phyloP scores from a whole-genome alignment of 2,888 invertebrate species.

The Polymixis flavicincta region DNA sequence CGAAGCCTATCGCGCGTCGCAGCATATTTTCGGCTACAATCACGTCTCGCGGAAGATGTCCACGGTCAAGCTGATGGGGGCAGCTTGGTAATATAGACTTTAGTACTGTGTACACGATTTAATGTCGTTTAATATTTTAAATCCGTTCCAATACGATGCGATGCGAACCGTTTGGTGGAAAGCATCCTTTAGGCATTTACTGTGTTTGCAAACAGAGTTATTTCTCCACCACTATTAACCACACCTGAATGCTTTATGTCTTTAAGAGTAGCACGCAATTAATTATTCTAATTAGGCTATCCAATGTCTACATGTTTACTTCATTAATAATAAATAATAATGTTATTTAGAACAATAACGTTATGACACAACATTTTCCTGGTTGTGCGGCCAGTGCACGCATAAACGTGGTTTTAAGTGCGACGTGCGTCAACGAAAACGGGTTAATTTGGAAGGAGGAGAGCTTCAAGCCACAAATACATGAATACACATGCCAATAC shows the following conservation, averaged over 20 bases:
- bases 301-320: background rate
- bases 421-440: conserved; percentile 32
- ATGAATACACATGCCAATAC: no score
- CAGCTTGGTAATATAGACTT: no score
- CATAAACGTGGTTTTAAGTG: conserved; percentile 11
- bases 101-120: no score
- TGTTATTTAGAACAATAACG: conserved; percentile 31
- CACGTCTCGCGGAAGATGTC: no score
- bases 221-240: conserved; percentile 18
- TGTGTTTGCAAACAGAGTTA: conserved; percentile 37
- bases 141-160: no score
- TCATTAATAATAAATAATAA: conserved; percentile 42
- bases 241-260: conserved; percentile 13
- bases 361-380: conserved; percentile 33
- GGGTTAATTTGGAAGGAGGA: background rate
- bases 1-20: no score
- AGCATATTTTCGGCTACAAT: no score
- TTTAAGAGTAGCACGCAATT: conserved; percentile 14
- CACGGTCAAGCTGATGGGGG: no score
- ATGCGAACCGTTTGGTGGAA: no score
- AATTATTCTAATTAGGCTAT: conserved; percentile 16
- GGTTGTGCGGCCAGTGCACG: conserved; percentile 9
- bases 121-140: no score
- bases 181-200: conserved; percentile 1
- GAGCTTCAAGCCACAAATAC: background rate